Conservation (phyloP, 2,113 vertebrate genomes). For the Notarius quadriscutis region DNA sequence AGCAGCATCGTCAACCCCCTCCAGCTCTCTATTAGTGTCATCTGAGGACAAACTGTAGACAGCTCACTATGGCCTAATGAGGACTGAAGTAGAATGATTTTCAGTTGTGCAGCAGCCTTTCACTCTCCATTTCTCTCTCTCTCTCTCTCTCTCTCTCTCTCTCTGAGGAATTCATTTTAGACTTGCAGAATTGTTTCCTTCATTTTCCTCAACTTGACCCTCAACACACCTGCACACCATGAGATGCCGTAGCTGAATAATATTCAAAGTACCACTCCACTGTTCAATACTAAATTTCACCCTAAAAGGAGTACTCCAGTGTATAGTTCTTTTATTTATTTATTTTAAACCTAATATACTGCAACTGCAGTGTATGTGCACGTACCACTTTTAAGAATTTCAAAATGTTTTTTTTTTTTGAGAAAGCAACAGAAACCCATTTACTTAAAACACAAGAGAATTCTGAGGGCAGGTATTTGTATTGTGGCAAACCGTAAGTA, state of each 20-base stretch:
- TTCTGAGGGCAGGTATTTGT: not conserved
- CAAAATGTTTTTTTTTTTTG: not conserved
- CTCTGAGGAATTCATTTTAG: not conserved
- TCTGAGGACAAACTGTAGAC: conserved; percentile 36
- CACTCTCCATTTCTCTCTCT: not conserved
- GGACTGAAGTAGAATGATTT: conserved; percentile 28
- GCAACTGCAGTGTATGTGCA: not conserved
- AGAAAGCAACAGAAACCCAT: not conserved
- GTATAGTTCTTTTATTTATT: not conserved
- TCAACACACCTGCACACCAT: not conserved
- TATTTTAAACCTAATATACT: not conserved
- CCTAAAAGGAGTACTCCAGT: not conserved
- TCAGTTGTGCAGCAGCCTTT: not conserved
- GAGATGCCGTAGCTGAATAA: not conserved
- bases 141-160: not conserved
- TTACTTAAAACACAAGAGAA: not conserved
- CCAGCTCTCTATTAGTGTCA: conserved; percentile 29
- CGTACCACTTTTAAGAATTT: not conserved
- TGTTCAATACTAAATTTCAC: not conserved
- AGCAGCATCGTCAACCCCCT: not conserved
- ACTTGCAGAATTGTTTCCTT: not conserved
- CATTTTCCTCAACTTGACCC: not conserved
- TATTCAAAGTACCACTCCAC: not conserved
- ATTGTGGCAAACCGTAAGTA: not conserved
- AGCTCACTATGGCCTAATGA: conserved; percentile 30